Base-by-base conservation (phyloP, 1,140 invertebrate species). In the Diabrotica virgifera region DNA sequence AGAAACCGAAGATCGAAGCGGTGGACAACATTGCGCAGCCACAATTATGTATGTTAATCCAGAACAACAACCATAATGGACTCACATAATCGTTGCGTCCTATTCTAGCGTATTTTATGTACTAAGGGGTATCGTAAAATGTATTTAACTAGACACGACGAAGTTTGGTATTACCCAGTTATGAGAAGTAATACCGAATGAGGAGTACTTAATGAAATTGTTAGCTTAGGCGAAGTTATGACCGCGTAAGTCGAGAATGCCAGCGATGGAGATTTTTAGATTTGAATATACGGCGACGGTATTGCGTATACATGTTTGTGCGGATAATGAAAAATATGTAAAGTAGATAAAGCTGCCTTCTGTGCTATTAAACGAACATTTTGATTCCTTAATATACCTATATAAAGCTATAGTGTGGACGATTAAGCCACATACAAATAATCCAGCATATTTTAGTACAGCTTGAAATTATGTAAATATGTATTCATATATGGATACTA, bases 11-110 rank as follows among this genome's bases (percentile, higher is more conserved):
- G 7, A 59, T 59, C 58, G 40, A 38, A 8, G 7, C 12, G n/a
- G 53, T 52, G 62, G 38, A 35, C 40, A 40, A 52, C 70, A 70
- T 68, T 62, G 62, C 63, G 69, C 64, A 69, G 64, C 67, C 65
- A 72, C 71, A 72, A 72, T 72, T 72, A 72, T 72, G 65, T 72
- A 72, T 72, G 71, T 72, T 72, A 72, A 72, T 71, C 65, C 54
- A 58, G 52, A 69, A 65, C 59, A 63, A 69, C 67, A 56, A 55
- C 63, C 62, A 66, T 69, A 69, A 69, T 69, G 67, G 63, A 62
- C 55, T 62, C 65, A 63, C 59, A 63, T 69, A 65, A 62, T 65
- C 64, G 65, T 37, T 59, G 36, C 67, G 14, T 62, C 52, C 60
- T 62, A 62, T 62, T 36, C 60, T 62, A 62, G 54, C 37, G 60